phyloP scores from a whole-genome alignment of 1,140 invertebrate species.

The Nephila pilipes region DNA sequence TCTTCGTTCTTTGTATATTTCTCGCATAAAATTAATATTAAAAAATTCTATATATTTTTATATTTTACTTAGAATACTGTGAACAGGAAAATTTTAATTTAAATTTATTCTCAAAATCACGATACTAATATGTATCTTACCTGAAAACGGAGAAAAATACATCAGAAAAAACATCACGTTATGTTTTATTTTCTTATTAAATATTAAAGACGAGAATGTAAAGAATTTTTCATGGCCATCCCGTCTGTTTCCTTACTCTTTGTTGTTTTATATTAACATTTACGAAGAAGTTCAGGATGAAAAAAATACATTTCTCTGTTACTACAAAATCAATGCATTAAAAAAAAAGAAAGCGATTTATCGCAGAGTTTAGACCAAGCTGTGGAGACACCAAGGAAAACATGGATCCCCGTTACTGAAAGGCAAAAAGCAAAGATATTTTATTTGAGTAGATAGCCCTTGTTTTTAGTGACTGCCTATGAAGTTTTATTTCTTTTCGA shows the following conservation, averaged over 20 bases:
- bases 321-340: conserved; percentile 17
- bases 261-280: not conserved
- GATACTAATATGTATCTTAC: not conserved
- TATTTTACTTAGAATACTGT: too few relatives aligned
- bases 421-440: not conserved
- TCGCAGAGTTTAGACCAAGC: not conserved
- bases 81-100: too few relatives aligned
- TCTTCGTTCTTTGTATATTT: too few relatives aligned
- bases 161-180: not conserved
- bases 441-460: conserved; percentile 53
- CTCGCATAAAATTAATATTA: too few relatives aligned
- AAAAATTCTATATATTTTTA: too few relatives aligned
- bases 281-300: not conserved
- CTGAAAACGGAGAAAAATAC: not conserved
- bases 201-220: not conserved
- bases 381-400: not conserved
- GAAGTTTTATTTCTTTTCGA: conserved; percentile 23
- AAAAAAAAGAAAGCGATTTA: conserved; percentile 33
- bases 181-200: not conserved
- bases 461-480: conserved; percentile 52
- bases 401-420: conserved; percentile 8
- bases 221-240: not conserved
- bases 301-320: not conserved
- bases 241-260: not conserved
- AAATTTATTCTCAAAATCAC: not conserved